Percentiles rank a stretch among this genome's conserved stretches.
These are phyloP conservation scores for Lucifuga dentata DNA, from an alignment of 2,113 vertebrate species.

Conservation along the genomic window DNA sequence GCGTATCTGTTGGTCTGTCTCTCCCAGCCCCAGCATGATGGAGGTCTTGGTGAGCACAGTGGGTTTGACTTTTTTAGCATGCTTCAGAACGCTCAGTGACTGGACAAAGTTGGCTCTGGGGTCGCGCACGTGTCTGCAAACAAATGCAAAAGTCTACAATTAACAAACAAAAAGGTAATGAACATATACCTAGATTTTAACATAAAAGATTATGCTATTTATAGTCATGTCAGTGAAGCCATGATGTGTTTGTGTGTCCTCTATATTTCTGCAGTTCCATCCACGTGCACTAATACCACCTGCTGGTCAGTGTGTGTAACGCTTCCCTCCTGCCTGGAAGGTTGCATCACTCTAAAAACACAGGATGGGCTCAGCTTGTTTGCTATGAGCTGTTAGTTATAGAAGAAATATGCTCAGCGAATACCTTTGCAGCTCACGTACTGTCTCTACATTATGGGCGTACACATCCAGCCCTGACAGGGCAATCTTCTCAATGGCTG, in stretches of 20 bases:
- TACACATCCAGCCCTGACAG: conserved; percentile 94
- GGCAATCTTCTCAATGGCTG: conserved; percentile 89
- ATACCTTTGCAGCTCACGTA: conserved; percentile 92
- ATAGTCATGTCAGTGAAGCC: no score
- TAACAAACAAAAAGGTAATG: neutral
- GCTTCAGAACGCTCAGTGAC: conserved; percentile 88
- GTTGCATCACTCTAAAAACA: neutral
- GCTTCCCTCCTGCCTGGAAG: no score
- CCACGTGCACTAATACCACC: conserved; percentile 36
- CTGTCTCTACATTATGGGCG: conserved; percentile 97
- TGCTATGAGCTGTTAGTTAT: neutral
- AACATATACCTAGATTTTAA: no score
- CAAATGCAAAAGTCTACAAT: neutral
- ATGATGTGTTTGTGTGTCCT: neutral
- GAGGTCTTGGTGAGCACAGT: conserved; percentile 93
- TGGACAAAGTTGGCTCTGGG: conserved; percentile 93
- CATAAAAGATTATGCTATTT: no score
- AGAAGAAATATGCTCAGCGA: neutral
- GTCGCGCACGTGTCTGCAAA: conserved; percentile 90
- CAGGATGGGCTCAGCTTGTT: neutral
- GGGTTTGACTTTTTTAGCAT: conserved; percentile 88
- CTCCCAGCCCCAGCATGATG: conserved; percentile 95
- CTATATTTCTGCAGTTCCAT: neutral
- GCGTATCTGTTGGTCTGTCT: conserved; percentile 88
- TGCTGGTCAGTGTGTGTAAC: conserved; percentile 51